Evolutionary conservation across 2,797 vertebrate genomes (phyloP), one percentile per base, ranked within the genome.

Genomic region (Muraenolepis orangiensis): DNA sequence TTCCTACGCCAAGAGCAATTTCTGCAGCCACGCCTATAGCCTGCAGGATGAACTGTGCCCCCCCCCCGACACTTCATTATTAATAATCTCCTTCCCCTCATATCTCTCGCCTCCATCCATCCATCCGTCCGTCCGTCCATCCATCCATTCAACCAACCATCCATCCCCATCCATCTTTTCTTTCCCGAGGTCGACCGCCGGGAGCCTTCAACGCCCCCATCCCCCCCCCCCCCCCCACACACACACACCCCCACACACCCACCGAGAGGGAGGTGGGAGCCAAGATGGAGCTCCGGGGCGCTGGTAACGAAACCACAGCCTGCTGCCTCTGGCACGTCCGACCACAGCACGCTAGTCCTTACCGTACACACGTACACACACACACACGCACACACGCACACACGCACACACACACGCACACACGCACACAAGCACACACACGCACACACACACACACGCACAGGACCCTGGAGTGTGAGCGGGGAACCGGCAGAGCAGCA

Each of bases 231-330:
- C 29, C 29, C 13, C 30, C 18, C 29, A 3, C 28, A 2, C 20
- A 10, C 64, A 68, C n/a, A n/a, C n/a, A n/a, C n/a, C 23, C 11
- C 69, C 20, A 13, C 36, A 34, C 30, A 38, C 36, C 0, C 20
- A n/a, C 20, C 20, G 3, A 34, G 7, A 34, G 23, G 8, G 6
- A n/a, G 20, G 20, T 6, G 23, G 20, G 20, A 57, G 20, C 51
- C 51, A 57, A 57, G 20, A 8, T 57, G 51, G 0, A 46, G 42
- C 42, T 46, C 18, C 42, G 42, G 18, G 42, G 36, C 36, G 70
- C 74, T 66, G 73, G 75, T 73, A 79, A 79, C 78, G 79, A 79
- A 74, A 11, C 38, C 11, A 23, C 26, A 77, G 75, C 78, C 82
- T 78, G 77, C 74, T 78, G 72, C 74, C 74, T 81, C 78, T 67